phyloP scores from a whole-genome alignment of 1,140 invertebrate species.

The Rhagoletis zephyria region DNA sequence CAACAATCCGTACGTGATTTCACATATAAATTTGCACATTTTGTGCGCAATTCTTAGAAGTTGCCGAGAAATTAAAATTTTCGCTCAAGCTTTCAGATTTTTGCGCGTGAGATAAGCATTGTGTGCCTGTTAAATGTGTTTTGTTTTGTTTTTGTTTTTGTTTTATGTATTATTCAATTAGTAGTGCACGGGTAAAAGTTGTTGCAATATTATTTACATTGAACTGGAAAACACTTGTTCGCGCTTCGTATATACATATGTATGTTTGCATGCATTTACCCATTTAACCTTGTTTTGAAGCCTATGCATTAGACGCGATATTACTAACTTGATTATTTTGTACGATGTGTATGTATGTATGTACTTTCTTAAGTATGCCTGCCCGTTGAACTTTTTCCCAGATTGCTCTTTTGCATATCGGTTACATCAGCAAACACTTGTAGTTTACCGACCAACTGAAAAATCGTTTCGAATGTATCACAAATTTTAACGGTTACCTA shows the following conservation, averaged over 20 bases:
- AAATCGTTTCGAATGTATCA: background rate
- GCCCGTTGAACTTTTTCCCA: background rate
- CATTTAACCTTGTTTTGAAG: constrained; percentile 23
- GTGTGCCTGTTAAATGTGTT: background rate
- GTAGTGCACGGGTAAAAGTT: constrained; percentile 16
- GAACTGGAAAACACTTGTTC: constrained; percentile 45
- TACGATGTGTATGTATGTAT: too few relatives aligned
- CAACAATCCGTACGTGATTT: constrained; percentile 13
- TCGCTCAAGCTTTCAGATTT: constrained; percentile 4
- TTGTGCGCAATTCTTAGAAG: constrained; percentile 7
- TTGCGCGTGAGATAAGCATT: constrained; percentile 26
- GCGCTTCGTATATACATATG: background rate
- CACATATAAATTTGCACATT: constrained; percentile 10
- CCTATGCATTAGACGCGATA: background rate
- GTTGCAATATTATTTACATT: background rate
- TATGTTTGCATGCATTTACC: too few relatives aligned
- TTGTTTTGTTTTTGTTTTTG: background rate
- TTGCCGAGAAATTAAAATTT: background rate
- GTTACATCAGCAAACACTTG: background rate
- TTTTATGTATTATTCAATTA: constrained; percentile 32
- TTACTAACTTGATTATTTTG: background rate
- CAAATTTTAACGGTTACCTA: too few relatives aligned
- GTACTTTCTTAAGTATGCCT: too few relatives aligned
- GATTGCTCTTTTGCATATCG: background rate
- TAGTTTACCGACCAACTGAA: background rate